These are phyloP conservation scores for Cerastis leucographa DNA, from an alignment of 2,888 invertebrate genomes.

Conservation along the genomic window DNA sequence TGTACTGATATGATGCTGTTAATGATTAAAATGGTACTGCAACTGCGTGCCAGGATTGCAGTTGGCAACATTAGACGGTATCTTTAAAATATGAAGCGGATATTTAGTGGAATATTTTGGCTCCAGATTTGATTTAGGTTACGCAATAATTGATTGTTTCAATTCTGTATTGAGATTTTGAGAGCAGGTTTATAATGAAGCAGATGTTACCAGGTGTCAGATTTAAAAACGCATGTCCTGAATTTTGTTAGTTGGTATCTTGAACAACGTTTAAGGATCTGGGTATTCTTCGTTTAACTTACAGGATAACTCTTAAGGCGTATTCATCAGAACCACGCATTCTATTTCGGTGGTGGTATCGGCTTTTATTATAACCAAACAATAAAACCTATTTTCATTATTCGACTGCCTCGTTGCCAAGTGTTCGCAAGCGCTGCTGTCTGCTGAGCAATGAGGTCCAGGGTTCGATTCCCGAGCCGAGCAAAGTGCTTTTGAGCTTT, in stretches of 20 bases:
- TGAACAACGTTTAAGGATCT: background rate
- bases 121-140: conserved; percentile 1
- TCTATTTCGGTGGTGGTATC: background rate
- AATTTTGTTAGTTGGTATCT: no score
- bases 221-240: conserved; percentile 10
- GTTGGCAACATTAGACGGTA: conserved; percentile 48
- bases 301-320: no score
- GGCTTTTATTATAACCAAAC: background rate
- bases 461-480: no score
- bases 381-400: background rate
- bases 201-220: background rate
- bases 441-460: no score
- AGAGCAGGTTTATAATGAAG: background rate
- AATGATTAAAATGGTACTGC: conserved; percentile 27
- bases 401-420: no score
- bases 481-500: no score
- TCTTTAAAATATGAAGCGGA: conserved; percentile 16
- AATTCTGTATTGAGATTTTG: background rate
- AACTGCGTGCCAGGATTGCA: conserved; percentile 44
- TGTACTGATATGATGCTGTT: conserved; percentile 46
- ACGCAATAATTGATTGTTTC: background rate
- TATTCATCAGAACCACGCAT: background rate
- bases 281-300: background rate
- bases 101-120: conserved; percentile 24
- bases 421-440: no score